Conservation (phyloP, 2,888 invertebrate genomes). For the Lepetodrilus schrolli region DNA sequence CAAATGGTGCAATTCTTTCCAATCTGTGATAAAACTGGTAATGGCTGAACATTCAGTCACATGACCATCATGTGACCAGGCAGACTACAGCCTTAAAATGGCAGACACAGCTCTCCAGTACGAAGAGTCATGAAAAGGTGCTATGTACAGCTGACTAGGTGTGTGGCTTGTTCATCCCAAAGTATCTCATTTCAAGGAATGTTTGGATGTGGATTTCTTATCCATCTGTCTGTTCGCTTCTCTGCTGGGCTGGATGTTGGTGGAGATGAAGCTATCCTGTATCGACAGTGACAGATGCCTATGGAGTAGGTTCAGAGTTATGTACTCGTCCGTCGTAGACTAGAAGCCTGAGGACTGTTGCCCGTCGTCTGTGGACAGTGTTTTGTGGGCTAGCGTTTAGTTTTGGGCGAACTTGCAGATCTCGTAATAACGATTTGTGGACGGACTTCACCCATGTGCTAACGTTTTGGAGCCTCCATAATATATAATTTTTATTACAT, state of each 20-base stretch:
- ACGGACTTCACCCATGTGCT: slow-evolving; percentile 2
- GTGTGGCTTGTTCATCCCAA: neutral
- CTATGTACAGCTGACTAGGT: neutral
- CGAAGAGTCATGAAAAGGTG: slow-evolving; percentile 5
- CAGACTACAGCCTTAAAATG: slow-evolving; percentile 1
- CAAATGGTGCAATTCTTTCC: slow-evolving; percentile 19
- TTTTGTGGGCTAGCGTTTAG: too few relatives aligned
- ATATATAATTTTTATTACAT: too few relatives aligned
- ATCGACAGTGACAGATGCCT: neutral
- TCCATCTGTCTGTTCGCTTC: too few relatives aligned
- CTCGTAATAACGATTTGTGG: slow-evolving; percentile 1
- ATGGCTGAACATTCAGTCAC: neutral
- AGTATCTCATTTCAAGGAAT: neutral
- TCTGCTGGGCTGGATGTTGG: too few relatives aligned
- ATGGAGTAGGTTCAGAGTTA: neutral
- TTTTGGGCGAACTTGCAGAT: slow-evolving; percentile 3
- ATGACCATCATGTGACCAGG: neutral
- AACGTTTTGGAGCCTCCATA: slow-evolving; percentile 1
- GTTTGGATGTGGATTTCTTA: neutral
- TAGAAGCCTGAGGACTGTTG: neutral
- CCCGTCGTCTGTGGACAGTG: neutral
- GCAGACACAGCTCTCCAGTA: neutral
- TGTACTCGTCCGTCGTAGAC: neutral
- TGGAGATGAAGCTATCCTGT: too few relatives aligned
- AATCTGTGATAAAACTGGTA: slow-evolving; percentile 14